phyloP scores from a whole-genome alignment of 2,797 vertebrate species.

The Rhinogobio ventralis region DNA sequence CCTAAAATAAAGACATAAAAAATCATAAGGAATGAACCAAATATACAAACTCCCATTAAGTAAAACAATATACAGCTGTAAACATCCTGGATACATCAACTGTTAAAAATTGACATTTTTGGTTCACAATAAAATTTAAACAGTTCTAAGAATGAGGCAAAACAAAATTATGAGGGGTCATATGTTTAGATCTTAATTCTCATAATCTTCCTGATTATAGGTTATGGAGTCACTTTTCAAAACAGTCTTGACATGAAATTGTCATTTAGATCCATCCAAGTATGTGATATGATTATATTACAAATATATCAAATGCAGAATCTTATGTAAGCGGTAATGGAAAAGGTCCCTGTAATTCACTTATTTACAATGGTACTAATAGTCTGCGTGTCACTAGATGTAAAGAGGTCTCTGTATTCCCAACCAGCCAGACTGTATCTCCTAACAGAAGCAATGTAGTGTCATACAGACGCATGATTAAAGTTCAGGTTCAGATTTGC shows the following conservation, averaged over 20 bases:
- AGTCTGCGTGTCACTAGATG: not conserved
- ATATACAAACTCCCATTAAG: not conserved
- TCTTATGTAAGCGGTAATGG: conserved; percentile 6
- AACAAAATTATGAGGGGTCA: not conserved
- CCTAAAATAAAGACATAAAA: not conserved
- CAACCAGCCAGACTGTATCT: not conserved
- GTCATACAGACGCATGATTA: not conserved
- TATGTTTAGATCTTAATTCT: not conserved
- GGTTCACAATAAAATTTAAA: not conserved
- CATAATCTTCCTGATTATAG: not conserved
- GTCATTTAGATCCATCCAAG: not conserved
- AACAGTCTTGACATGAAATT: not conserved
- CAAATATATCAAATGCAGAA: conserved; percentile 10
- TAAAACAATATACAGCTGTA: not conserved
- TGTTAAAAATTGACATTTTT: not conserved
- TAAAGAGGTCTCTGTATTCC: not conserved
- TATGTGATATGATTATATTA: conserved; percentile 8
- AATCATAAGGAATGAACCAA: not conserved
- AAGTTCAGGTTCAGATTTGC: conserved; percentile 7
- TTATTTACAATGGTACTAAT: not conserved
- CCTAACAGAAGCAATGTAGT: not conserved
- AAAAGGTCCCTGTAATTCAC: conserved; percentile 14
- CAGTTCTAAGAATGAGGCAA: not conserved
- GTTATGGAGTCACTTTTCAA: not conserved
- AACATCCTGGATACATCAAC: conserved; percentile 7